phyloP scores from a whole-genome alignment of 2,888 invertebrate genomes.

The Agonopterix heracliana region DNA sequence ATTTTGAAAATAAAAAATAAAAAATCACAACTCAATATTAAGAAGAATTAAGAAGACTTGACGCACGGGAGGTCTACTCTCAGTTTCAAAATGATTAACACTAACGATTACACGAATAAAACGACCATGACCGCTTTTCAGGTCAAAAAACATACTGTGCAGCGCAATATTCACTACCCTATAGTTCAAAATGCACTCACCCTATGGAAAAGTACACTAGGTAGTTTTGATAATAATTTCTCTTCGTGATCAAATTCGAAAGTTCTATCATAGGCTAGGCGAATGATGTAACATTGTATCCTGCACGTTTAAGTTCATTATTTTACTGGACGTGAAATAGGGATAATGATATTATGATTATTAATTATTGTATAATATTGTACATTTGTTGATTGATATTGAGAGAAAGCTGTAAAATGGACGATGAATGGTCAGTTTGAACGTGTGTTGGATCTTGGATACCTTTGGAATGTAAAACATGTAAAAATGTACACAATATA shows the following conservation, averaged over 20 bases:
- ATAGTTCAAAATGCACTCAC: conserved; percentile 70
- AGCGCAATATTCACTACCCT: conserved; percentile 60
- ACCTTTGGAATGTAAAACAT: too few relatives aligned
- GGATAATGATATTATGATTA: conserved; percentile 27
- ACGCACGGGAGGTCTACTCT: too few relatives aligned
- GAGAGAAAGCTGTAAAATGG: conserved; percentile 27
- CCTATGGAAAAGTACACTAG: conserved; percentile 65
- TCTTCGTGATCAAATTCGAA: conserved; percentile 73
- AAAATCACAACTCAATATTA: too few relatives aligned
- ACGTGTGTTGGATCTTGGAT: too few relatives aligned
- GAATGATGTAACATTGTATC: conserved; percentile 64
- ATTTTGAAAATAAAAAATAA: too few relatives aligned
- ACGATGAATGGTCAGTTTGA: conserved; percentile 6
- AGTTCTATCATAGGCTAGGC: conserved; percentile 75
- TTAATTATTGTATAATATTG: conserved; percentile 31
- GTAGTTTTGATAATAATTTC: conserved; percentile 74
- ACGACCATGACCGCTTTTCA: too few relatives aligned
- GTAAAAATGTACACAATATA: too few relatives aligned
- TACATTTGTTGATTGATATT: conserved; percentile 27
- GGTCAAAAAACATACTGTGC: too few relatives aligned
- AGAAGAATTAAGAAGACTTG: too few relatives aligned
- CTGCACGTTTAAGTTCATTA: conserved; percentile 44
- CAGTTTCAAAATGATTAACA: too few relatives aligned
- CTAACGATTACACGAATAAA: too few relatives aligned
- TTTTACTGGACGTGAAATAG: conserved; percentile 39